Percentiles rank a stretch among this genome's conserved stretches.
phyloP scores from a whole-genome alignment of 2,113 vertebrate species.

The Aleadryas rufinucha region DNA sequence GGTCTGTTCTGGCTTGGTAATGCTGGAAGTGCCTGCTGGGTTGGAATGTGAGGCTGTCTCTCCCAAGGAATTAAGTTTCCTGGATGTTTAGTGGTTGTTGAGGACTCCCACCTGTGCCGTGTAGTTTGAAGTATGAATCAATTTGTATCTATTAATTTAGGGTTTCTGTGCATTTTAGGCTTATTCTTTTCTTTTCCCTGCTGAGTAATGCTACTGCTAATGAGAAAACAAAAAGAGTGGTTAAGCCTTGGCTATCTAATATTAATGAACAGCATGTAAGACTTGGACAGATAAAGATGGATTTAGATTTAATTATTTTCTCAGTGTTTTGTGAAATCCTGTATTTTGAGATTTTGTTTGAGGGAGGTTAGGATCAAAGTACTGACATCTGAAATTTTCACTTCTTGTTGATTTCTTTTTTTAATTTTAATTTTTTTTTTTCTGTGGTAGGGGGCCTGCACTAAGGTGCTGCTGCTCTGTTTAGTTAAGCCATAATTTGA shows the following conservation, averaged over 20 bases:
- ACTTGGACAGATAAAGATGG: background rate
- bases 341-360: background rate
- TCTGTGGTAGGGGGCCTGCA: rapidly evolving
- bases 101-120: background rate
- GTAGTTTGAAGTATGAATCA: background rate
- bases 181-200: background rate
- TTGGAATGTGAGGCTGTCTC: background rate
- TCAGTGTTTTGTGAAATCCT: background rate
- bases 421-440: background rate
- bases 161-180: background rate
- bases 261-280: background rate
- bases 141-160: background rate
- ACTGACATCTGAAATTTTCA: background rate
- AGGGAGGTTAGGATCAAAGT: background rate
- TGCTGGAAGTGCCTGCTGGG: background rate
- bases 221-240: background rate
- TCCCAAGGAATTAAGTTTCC: background rate
- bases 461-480: background rate
- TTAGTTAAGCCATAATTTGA: background rate
- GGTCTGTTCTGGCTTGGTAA: background rate
- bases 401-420: background rate
- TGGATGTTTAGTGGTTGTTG: background rate
- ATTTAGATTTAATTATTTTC: background rate
- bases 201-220: background rate
- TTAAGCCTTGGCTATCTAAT: background rate